Conservation (phyloP, 92 coral and sea anemone species). For the Hydrozoanthus gracilis region DNA sequence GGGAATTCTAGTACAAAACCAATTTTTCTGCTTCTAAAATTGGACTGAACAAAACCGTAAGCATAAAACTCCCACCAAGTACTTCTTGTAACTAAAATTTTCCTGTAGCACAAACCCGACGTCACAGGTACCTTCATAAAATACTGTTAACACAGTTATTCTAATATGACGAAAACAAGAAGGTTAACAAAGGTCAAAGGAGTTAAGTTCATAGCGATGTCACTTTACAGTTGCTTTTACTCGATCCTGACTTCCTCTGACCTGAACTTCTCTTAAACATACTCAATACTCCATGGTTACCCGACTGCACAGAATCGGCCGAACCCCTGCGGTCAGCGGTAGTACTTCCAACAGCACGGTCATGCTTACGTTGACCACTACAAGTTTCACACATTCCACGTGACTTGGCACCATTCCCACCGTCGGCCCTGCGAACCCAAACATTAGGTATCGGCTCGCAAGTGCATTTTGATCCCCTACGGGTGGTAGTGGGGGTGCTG, state of each 20-base stretch:
- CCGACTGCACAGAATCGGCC: slow-evolving; percentile 73
- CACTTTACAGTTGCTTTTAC: slow-evolving; percentile 83
- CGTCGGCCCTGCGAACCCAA: slow-evolving; percentile 74
- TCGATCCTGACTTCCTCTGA: slow-evolving; percentile 65
- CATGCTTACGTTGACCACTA: slow-evolving; percentile 21
- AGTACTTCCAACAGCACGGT: slow-evolving; percentile 31
- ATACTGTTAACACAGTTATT: not conserved
- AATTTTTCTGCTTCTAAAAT: not conserved
- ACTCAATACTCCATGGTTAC: slow-evolving; percentile 60
- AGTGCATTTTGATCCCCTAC: slow-evolving; percentile 62
- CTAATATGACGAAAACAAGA: not conserved
- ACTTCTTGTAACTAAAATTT: not conserved
- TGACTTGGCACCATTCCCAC: slow-evolving; percentile 44
- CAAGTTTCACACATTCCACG: slow-evolving; percentile 61
- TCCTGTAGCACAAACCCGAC: too few relatives aligned
- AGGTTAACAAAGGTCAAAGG: not conserved
- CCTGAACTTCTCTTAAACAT: slow-evolving; percentile 57
- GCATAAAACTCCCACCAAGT: slow-evolving; percentile 5
- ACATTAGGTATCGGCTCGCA: slow-evolving; percentile 76
- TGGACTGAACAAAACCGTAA: not conserved
- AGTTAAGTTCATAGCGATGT: slow-evolving; percentile 65
- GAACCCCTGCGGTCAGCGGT: slow-evolving; percentile 66
- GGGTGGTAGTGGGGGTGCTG: slow-evolving; percentile 39
- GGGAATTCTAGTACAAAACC: too few relatives aligned
- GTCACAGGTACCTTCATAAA: not conserved